Evolutionary conservation across 2,113 vertebrate genomes (phyloP).

Genomic region (Tupaia tana): DNA sequence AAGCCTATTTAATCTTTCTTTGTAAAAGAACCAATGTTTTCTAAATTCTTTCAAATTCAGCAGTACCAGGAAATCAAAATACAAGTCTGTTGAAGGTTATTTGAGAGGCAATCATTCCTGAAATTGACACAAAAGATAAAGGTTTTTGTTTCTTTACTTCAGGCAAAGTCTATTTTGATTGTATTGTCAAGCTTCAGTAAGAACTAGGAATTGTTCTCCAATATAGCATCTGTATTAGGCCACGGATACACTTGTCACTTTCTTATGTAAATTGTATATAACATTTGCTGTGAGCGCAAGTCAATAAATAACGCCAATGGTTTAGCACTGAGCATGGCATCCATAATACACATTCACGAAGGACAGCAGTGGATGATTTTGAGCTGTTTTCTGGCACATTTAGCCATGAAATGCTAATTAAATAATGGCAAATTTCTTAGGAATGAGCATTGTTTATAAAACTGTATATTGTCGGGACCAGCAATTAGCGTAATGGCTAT

Average conservation of each 20-base stretch:
- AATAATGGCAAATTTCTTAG: neutral
- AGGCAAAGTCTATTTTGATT: constrained; percentile 74
- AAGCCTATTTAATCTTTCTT: neutral
- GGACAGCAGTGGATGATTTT: neutral
- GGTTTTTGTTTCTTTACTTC: constrained; percentile 67
- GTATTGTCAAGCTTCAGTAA: constrained; percentile 48
- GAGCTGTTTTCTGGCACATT: neutral
- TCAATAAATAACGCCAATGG: constrained; percentile 66
- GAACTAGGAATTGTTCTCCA: constrained; percentile 53
- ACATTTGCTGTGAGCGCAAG: constrained; percentile 54
- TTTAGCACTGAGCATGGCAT: constrained; percentile 40
- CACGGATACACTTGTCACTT: constrained; percentile 64
- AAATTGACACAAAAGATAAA: constrained; percentile 69
- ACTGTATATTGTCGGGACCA: too few relatives aligned
- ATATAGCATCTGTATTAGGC: constrained; percentile 18
- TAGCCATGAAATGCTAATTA: neutral
- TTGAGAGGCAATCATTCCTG: constrained; percentile 69
- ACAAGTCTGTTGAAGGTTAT: constrained; percentile 61
- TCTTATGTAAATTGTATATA: constrained; percentile 59
- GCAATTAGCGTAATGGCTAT: too few relatives aligned
- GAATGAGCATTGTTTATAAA: neutral
- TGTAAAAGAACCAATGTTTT: neutral
- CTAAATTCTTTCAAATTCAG: constrained; percentile 16
- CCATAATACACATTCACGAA: neutral
- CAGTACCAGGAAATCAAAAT: constrained; percentile 60